These are phyloP conservation scores for Cheilosia pagana DNA, from an alignment of 2,888 invertebrate genomes.

Conservation along the genomic window DNA sequence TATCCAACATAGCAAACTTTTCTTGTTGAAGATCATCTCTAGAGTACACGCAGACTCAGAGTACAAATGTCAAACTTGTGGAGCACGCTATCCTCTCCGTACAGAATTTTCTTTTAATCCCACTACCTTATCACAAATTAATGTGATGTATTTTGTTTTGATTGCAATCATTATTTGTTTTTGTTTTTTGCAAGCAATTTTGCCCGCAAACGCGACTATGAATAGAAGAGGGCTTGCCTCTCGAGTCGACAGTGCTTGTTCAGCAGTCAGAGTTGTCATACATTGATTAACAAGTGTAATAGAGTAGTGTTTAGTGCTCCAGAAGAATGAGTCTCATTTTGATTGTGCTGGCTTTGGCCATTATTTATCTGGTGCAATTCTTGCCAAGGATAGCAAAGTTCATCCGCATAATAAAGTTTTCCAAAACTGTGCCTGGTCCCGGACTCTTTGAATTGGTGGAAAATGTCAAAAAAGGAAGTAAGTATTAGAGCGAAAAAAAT, in stretches of 20 bases:
- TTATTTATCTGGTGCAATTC: slow-evolving; percentile 45
- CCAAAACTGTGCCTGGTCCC: slow-evolving; percentile 80
- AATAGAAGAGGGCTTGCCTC: slow-evolving; percentile 48
- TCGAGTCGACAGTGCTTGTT: slow-evolving; percentile 36
- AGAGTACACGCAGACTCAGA: neutral
- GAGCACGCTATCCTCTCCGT: neutral
- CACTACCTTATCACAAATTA: neutral
- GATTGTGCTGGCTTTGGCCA: slow-evolving; percentile 27
- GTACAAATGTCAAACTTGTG: neutral
- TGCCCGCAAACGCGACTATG: slow-evolving; percentile 29
- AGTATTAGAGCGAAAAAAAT: slow-evolving; percentile 64
- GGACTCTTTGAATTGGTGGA: slow-evolving; percentile 78
- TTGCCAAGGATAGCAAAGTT: slow-evolving; percentile 70
- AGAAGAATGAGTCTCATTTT: slow-evolving; percentile 45
- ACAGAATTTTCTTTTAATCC: neutral
- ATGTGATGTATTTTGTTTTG: neutral
- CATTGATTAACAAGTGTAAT: slow-evolving; percentile 9
- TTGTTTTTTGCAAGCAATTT: slow-evolving; percentile 18
- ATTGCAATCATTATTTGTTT: neutral
- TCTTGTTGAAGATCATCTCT: neutral
- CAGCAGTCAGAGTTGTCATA: slow-evolving; percentile 36
- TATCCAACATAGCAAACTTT: no score
- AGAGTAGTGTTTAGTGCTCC: neutral
- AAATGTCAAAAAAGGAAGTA: slow-evolving; percentile 81
- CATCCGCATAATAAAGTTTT: slow-evolving; percentile 78